A percentile compares a stretch with the other conserved stretches of the same genome.
These are phyloP conservation scores for Sialia sialis DNA, from an alignment of 2,113 vertebrate genomes.

Conservation along the genomic window DNA sequence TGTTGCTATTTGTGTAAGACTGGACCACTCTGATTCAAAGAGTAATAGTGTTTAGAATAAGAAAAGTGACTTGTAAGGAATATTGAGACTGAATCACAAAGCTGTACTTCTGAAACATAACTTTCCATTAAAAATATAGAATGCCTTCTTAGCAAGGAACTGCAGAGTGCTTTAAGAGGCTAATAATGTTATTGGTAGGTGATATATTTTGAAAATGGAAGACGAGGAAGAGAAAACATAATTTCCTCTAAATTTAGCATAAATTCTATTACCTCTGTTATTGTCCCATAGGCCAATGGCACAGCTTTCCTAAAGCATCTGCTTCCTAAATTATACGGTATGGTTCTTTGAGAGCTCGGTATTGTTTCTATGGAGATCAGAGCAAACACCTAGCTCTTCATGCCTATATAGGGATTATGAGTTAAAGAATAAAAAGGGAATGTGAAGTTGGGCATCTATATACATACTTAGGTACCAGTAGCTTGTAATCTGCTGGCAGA, in stretches of 20 bases:
- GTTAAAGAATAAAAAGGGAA: not conserved
- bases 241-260: conserved; percentile 43
- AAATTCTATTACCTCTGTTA: conserved; percentile 24
- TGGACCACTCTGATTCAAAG: not conserved
- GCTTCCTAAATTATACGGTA: not conserved
- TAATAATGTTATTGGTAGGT: conserved; percentile 8
- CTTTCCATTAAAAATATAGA: not conserved
- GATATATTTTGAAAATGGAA: conserved; percentile 22
- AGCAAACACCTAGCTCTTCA: not conserved
- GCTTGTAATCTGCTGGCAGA: not conserved
- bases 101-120: not conserved
- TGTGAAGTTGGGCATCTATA: not conserved
- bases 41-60: not conserved
- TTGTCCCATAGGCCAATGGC: not conserved
- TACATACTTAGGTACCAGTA: not conserved
- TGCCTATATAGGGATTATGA: not conserved
- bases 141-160: not conserved
- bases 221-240: conserved; percentile 31
- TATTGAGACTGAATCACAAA: not conserved
- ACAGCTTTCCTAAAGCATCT: not conserved
- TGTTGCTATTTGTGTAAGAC: not conserved
- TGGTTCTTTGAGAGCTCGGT: not conserved
- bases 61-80: not conserved
- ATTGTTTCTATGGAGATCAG: conserved; percentile 44
- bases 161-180: not conserved